phyloP scores from a whole-genome alignment of 2,888 invertebrate species.

The Cheilosia urbana region DNA sequence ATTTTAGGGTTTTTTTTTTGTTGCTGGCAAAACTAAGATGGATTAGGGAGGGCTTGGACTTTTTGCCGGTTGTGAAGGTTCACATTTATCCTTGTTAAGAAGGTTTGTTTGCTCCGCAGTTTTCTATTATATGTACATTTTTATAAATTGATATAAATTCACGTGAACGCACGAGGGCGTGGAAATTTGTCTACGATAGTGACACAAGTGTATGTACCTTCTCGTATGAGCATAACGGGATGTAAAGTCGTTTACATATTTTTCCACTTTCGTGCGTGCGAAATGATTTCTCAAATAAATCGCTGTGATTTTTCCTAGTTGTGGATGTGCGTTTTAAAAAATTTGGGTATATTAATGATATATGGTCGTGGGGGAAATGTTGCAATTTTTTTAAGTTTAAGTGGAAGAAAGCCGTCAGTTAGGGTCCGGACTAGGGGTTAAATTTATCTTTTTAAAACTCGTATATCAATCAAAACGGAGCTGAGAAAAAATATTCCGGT shows the following conservation, averaged over 20 bases:
- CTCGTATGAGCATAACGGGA: no score
- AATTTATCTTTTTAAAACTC: no score
- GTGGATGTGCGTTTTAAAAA: neutral
- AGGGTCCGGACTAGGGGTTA: no score
- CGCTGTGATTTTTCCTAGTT: constrained; percentile 1
- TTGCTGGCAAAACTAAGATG: constrained; percentile 44
- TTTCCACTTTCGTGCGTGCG: neutral
- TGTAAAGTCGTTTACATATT: constrained; percentile 6
- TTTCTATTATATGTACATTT: constrained; percentile 4
- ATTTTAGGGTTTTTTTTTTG: constrained; percentile 22
- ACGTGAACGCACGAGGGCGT: constrained; percentile 26
- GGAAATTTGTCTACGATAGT: constrained; percentile 5
- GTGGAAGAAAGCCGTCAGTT: no score
- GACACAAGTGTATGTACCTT: no score
- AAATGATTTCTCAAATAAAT: constrained; percentile 39
- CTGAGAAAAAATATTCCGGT: no score
- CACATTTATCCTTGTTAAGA: constrained; percentile 55
- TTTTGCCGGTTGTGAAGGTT: constrained; percentile 24
- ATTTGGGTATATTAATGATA: constrained; percentile 7
- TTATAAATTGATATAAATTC: constrained; percentile 60
- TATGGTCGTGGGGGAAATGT: neutral
- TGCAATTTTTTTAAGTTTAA: neutral
- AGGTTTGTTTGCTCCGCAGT: constrained; percentile 34
- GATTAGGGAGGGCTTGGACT: constrained; percentile 23
- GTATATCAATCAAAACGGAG: no score